phyloP scores from a whole-genome alignment of 2,888 invertebrate genomes.

The Drosophila neonasuta region DNA sequence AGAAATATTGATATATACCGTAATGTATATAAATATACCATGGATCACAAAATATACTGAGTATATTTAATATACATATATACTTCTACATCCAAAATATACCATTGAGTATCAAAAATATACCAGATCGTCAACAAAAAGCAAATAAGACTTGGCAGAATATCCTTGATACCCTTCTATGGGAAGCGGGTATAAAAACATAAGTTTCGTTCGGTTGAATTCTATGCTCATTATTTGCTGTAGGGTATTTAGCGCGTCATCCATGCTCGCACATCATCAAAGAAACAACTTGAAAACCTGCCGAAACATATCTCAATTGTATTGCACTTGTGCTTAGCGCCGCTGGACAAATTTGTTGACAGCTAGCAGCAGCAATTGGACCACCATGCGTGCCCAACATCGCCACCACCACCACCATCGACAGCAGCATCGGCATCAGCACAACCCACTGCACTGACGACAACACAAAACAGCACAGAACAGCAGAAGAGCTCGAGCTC shows the following conservation, averaged over 20 bases:
- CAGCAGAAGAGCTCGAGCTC: slow-evolving; percentile 10
- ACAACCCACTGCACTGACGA: not conserved
- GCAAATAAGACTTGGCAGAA: too few species aligned
- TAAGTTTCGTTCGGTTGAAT: too few species aligned
- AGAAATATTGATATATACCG: too few species aligned
- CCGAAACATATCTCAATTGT: slow-evolving; percentile 56
- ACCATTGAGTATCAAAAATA: too few species aligned
- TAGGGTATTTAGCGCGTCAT: slow-evolving; percentile 21
- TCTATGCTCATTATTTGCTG: not conserved
- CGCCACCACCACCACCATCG: slow-evolving; percentile 17
- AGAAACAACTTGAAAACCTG: slow-evolving; percentile 37
- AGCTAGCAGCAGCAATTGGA: slow-evolving; percentile 42
- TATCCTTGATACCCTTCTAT: too few species aligned
- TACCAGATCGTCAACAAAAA: too few species aligned
- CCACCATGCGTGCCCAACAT: slow-evolving; percentile 57
- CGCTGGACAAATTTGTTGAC: slow-evolving; percentile 54
- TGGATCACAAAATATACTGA: too few species aligned
- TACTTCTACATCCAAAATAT: not conserved
- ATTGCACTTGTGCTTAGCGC: slow-evolving; percentile 62
- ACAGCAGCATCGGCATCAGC: slow-evolving; percentile 8
- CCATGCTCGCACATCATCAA: slow-evolving; percentile 10
- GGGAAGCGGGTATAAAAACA: too few species aligned
- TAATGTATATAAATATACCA: too few species aligned
- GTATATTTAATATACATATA: too few species aligned
- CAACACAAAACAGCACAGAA: slow-evolving; percentile 29